These are phyloP conservation scores for Acromyrmex echinatior DNA, from an alignment of 1,140 invertebrate species.

Conservation along the genomic window DNA sequence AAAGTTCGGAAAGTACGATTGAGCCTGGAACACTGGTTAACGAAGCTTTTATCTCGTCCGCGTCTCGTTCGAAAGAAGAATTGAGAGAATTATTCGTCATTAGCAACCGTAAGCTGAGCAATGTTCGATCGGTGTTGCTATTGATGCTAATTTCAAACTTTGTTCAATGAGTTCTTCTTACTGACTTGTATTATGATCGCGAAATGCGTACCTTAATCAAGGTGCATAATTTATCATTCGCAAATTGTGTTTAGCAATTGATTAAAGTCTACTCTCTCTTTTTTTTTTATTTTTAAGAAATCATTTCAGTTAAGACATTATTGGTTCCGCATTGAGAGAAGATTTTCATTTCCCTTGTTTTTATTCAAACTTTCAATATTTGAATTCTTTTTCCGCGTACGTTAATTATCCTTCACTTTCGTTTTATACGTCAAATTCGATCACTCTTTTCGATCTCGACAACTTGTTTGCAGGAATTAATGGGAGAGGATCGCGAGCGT, in stretches of 20 bases:
- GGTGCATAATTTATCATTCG: constrained; percentile 4
- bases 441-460: constrained; percentile 31
- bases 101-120: constrained; percentile 10
- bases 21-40: constrained; percentile 50
- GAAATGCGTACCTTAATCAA: background rate
- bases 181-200: background rate
- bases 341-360: background rate
- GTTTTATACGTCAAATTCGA: constrained; percentile 35
- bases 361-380: background rate
- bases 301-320: background rate
- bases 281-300: background rate
- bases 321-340: background rate
- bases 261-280: background rate
- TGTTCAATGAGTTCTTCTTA: constrained; percentile 33
- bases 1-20: constrained; percentile 58
- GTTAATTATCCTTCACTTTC: constrained; percentile 23
- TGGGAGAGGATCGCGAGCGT: constrained; percentile 49
- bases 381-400: background rate
- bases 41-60: constrained; percentile 48
- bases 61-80: constrained; percentile 49
- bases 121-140: constrained; percentile 36
- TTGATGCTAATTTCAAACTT: constrained; percentile 58
- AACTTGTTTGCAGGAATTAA: constrained; percentile 57
- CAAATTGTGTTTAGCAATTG: constrained; percentile 3
- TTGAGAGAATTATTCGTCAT: constrained; percentile 62